Percentiles rank a stretch among this genome's conserved stretches.
These are phyloP conservation scores for Myotis vivesi DNA, from an alignment of 2,797 vertebrate genomes.

Conservation along the genomic window DNA sequence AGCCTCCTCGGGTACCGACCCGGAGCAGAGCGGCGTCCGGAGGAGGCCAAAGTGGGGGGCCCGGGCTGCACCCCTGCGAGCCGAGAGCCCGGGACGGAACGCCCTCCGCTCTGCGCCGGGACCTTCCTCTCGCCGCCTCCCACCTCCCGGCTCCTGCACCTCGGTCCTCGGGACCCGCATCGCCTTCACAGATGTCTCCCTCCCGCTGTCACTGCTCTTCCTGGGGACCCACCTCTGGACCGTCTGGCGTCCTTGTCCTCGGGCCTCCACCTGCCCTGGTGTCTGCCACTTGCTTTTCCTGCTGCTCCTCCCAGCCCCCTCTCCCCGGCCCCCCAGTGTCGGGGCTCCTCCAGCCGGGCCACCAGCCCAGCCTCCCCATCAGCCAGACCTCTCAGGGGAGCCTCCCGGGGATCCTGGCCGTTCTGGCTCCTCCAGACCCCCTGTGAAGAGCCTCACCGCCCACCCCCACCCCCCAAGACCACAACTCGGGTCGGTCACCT, in stretches of 20 bases:
- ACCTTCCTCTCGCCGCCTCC: not conserved
- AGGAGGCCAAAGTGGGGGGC: not conserved
- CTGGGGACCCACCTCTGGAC: not conserved
- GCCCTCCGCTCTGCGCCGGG: not conserved
- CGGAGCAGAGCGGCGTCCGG: not conserved
- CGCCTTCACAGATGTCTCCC: not conserved
- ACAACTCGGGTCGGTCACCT: not conserved
- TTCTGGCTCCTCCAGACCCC: not conserved
- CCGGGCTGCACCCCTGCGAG: not conserved
- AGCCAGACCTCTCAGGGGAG: not conserved
- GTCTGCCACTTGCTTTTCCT: no score
- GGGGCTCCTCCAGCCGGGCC: not conserved
- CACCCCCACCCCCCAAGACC: not conserved
- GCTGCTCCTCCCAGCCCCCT: not conserved
- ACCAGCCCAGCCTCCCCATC: not conserved
- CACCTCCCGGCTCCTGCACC: no score
- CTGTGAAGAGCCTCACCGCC: not conserved
- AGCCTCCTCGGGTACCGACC: not conserved
- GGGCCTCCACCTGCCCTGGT: not conserved
- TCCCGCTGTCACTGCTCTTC: not conserved
- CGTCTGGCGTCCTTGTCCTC: not conserved
- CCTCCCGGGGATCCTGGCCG: fast-evolving
- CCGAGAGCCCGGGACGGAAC: not conserved
- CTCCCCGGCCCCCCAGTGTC: not conserved
- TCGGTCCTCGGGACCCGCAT: no score